Conservation (phyloP, 2,888 invertebrate species). For the Orchesellides sinensis region DNA sequence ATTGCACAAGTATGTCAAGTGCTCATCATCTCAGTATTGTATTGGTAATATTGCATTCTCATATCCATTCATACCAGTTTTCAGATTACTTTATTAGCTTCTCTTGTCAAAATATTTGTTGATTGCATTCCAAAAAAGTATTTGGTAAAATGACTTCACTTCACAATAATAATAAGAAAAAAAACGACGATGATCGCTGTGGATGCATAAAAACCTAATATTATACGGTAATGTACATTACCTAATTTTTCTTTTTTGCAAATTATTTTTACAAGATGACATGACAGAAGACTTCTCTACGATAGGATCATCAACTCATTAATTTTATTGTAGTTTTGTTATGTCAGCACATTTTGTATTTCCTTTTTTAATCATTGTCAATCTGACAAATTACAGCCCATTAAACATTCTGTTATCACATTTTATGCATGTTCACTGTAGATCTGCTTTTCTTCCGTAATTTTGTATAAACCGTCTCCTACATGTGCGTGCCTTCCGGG, state of each 20-base stretch:
- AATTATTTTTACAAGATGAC: constrained; percentile 27
- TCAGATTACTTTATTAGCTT: constrained; percentile 12
- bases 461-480: no score
- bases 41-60: not conserved
- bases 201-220: not conserved
- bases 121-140: constrained; percentile 5
- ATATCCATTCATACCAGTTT: not conserved
- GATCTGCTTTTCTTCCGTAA: no score
- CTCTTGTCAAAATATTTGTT: constrained; percentile 25
- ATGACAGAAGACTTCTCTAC: constrained; percentile 33
- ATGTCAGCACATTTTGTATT: not conserved
- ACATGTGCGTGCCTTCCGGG: no score
- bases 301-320: not conserved
- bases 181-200: not conserved
- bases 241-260: not conserved
- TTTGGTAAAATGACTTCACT: not conserved
- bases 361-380: constrained; percentile 32
- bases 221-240: no score
- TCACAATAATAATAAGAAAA: not conserved
- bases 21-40: constrained; percentile 12
- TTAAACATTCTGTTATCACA: constrained; percentile 19
- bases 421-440: no score
- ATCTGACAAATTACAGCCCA: constrained; percentile 40
- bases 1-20: no score
- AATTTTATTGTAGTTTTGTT: no score